These are phyloP conservation scores for Ennomos erosarius DNA, from an alignment of 2,888 invertebrate species.

Conservation along the genomic window DNA sequence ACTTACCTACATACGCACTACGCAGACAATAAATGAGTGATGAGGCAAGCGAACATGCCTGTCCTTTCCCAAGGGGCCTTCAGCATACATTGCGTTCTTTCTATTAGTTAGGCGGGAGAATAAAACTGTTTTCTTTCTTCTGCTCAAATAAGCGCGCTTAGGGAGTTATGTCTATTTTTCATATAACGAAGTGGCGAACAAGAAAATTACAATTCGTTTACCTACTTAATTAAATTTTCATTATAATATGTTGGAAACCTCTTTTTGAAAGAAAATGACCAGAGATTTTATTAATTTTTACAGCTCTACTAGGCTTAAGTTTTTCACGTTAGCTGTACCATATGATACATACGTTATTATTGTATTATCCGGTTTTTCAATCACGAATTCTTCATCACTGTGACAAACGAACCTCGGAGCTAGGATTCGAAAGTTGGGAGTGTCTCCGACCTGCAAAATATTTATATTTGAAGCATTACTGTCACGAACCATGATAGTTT, in stretches of 20 bases:
- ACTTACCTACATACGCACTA: neutral
- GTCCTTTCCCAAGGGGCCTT: conserved; percentile 10
- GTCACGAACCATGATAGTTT: too few species aligned
- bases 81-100: conserved; percentile 6
- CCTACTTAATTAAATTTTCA: too few species aligned
- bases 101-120: conserved; percentile 18
- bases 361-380: conserved; percentile 57
- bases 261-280: too few species aligned
- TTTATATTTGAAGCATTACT: too few species aligned
- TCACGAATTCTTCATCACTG: conserved; percentile 51
- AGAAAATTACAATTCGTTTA: too few species aligned
- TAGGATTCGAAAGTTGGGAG: conserved; percentile 57
- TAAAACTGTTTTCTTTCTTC: conserved; percentile 25
- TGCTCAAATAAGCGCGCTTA: neutral
- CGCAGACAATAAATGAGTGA: conserved; percentile 19
- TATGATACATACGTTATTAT: conserved; percentile 59
- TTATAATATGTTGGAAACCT: too few species aligned
- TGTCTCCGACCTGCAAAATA: conserved; percentile 39
- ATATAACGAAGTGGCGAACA: too few species aligned
- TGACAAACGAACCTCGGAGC: conserved; percentile 68
- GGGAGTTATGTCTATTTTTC: neutral
- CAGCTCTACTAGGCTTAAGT: too few species aligned
- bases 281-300: too few species aligned
- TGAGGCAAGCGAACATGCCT: conserved; percentile 14
- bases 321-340: neutral